Conservation (phyloP, 2,113 vertebrate species). For the Probosciger aterrimus region DNA sequence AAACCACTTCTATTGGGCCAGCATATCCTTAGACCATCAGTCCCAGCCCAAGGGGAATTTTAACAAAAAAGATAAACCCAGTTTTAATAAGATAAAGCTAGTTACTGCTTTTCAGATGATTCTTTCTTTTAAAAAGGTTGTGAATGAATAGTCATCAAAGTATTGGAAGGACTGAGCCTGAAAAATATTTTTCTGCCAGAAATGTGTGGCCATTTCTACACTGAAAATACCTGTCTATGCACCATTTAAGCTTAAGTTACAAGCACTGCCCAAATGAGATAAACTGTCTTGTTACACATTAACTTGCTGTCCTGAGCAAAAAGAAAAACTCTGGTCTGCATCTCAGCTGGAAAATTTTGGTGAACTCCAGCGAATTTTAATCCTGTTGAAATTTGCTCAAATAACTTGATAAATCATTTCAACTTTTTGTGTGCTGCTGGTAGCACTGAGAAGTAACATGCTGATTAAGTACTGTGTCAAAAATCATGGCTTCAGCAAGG, state of each 20-base stretch:
- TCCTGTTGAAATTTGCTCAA: conserved; percentile 36
- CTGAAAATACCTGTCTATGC: background rate
- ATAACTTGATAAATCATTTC: conserved; percentile 49
- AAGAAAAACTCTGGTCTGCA: background rate
- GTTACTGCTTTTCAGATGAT: background rate
- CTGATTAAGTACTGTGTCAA: background rate
- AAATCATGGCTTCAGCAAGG: conserved; percentile 5
- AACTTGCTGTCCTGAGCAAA: background rate
- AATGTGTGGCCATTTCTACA: background rate
- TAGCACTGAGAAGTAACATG: background rate
- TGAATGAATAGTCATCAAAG: background rate
- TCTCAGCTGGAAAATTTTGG: conserved; percentile 11
- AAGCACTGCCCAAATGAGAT: background rate
- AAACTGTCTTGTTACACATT: conserved; percentile 23
- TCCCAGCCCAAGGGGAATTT: background rate
- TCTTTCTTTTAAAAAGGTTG: background rate
- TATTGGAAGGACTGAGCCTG: background rate
- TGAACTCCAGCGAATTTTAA: conserved; percentile 52
- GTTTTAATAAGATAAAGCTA: background rate
- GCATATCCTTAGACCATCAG: background rate
- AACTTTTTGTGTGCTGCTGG: background rate
- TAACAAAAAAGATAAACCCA: background rate
- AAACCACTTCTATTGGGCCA: background rate
- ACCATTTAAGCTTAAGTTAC: background rate
- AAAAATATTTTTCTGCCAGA: background rate